A percentile compares a stretch with the other conserved stretches of the same genome.
These are phyloP conservation scores for Lateolabrax maculatus DNA, from an alignment of 2,797 vertebrate genomes.

Conservation along the genomic window DNA sequence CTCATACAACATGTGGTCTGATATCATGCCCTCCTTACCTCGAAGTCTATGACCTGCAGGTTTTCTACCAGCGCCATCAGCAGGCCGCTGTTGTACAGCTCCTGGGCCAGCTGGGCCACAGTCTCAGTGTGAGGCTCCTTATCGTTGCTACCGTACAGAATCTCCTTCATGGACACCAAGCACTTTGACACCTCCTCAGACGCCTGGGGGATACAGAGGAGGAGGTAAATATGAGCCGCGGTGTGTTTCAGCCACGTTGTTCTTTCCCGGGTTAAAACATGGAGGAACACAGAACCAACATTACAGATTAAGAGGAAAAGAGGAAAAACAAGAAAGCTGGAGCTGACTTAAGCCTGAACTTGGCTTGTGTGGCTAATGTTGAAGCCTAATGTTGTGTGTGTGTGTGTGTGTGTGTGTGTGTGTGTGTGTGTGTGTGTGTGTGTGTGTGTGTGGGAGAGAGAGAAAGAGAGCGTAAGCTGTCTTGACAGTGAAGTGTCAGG, in stretches of 20 bases:
- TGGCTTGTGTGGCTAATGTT: neutral
- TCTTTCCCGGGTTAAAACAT: neutral
- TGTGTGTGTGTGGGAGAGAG: too few relatives aligned
- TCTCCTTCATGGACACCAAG: slow-evolving; percentile 97
- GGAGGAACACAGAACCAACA: slow-evolving; percentile 5
- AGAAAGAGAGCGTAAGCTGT: slow-evolving; percentile 11
- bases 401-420: neutral
- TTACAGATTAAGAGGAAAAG: neutral
- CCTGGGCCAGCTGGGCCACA: slow-evolving; percentile 95
- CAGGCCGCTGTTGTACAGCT: slow-evolving; percentile 94
- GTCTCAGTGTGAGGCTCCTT: slow-evolving; percentile 96
- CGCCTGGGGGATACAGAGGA: slow-evolving; percentile 82
- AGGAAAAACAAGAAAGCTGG: neutral
- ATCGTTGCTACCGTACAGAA: slow-evolving; percentile 94
- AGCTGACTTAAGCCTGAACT: neutral
- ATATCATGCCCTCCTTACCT: slow-evolving; percentile 83
- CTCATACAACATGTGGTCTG: neutral
- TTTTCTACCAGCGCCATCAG: slow-evolving; percentile 93
- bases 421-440: neutral
- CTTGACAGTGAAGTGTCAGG: slow-evolving; percentile 68
- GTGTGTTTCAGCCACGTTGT: too few relatives aligned
- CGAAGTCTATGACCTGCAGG: slow-evolving; percentile 96
- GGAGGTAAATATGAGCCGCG: neutral
- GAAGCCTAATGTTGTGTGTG: too few relatives aligned
- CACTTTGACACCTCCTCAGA: slow-evolving; percentile 98